A percentile compares a stretch with the other conserved stretches of the same genome.
Evolutionary conservation across 1,140 invertebrate species (phyloP).

Genomic region (Halictus rubicundus): DNA sequence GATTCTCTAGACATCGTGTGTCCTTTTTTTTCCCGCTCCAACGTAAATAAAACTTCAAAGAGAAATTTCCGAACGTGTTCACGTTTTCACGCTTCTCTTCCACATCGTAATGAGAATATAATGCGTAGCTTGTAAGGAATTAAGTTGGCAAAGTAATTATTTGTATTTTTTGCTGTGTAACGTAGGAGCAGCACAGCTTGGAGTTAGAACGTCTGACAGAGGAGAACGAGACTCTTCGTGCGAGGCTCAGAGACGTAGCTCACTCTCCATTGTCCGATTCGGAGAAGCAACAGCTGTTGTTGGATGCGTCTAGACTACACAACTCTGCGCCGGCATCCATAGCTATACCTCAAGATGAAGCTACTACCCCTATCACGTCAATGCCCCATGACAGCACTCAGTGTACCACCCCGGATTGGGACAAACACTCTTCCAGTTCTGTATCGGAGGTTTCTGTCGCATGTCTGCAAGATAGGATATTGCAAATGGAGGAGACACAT

Average conservation of each 20-base stretch:
- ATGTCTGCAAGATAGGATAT: slow-evolving; percentile 94
- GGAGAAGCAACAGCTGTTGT: slow-evolving; percentile 88
- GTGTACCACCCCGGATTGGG: slow-evolving; percentile 90
- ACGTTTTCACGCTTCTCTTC: too few relatives aligned
- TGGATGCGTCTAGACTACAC: slow-evolving; percentile 85
- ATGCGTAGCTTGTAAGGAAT: too few relatives aligned
- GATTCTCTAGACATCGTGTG: background rate
- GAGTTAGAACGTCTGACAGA: slow-evolving; percentile 85
- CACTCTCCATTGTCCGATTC: slow-evolving; percentile 90
- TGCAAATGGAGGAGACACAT: slow-evolving; percentile 86
- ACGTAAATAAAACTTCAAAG: too few relatives aligned
- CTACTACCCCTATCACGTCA: slow-evolving; percentile 63
- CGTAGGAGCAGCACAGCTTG: slow-evolving; percentile 83
- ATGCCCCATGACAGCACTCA: slow-evolving; percentile 83
- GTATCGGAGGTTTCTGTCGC: slow-evolving; percentile 94
- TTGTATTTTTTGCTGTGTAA: slow-evolving; percentile 26
- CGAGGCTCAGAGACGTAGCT: slow-evolving; percentile 87
- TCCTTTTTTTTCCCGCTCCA: too few relatives aligned
- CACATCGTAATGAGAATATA: too few relatives aligned
- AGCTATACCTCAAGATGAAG: slow-evolving; percentile 78
- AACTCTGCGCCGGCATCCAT: slow-evolving; percentile 85
- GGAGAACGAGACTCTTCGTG: slow-evolving; percentile 88
- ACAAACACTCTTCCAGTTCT: slow-evolving; percentile 91
- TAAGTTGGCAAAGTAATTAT: background rate
- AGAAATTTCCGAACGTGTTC: too few relatives aligned